A percentile compares a stretch with the other conserved stretches of the same genome.
Evolutionary conservation across 2,888 invertebrate genomes (phyloP).

Genomic region (Tiphia femorata): DNA sequence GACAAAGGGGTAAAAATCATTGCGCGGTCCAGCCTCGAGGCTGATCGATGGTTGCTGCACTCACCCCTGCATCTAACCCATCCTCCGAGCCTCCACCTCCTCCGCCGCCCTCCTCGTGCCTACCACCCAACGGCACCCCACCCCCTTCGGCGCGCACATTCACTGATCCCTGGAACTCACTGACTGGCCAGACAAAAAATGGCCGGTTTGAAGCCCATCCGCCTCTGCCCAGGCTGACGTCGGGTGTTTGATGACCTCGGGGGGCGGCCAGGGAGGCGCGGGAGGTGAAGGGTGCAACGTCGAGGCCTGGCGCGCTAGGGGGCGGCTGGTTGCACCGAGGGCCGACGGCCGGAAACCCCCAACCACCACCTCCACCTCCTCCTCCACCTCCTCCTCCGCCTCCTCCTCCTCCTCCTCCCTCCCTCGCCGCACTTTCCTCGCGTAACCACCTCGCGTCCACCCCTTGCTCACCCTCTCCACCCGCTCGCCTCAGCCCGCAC

Average conservation of each 20-base stretch:
- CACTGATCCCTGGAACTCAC: slow-evolving; percentile 69
- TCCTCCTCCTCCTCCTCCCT: slow-evolving; percentile 2
- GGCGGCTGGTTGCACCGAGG: slow-evolving; percentile 54
- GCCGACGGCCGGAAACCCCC: slow-evolving; percentile 51
- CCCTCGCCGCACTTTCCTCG: background rate
- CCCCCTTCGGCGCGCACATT: slow-evolving; percentile 46
- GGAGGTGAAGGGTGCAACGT: slow-evolving; percentile 44
- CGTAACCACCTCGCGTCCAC: slow-evolving; percentile 7
- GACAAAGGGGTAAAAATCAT: slow-evolving; percentile 69
- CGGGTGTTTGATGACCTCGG: slow-evolving; percentile 67
- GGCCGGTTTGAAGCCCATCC: slow-evolving; percentile 65
- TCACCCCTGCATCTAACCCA: slow-evolving; percentile 47
- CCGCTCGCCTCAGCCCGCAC: slow-evolving; percentile 43
- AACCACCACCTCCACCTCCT: slow-evolving; percentile 43
- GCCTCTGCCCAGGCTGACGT: slow-evolving; percentile 64
- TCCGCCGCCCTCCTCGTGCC: slow-evolving; percentile 26
- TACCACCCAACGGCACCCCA: slow-evolving; percentile 19
- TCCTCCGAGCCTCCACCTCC: slow-evolving; percentile 9
- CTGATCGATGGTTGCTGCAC: slow-evolving; percentile 67
- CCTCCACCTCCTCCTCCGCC: slow-evolving; percentile 21
- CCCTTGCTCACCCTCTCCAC: slow-evolving; percentile 13
- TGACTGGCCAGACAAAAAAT: slow-evolving; percentile 69
- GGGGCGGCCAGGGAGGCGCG: slow-evolving; percentile 41
- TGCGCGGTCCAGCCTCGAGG: slow-evolving; percentile 69
- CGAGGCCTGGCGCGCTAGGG: slow-evolving; percentile 23